phyloP scores from a whole-genome alignment of 1,140 invertebrate genomes.

The Euborellia annulipes region DNA sequence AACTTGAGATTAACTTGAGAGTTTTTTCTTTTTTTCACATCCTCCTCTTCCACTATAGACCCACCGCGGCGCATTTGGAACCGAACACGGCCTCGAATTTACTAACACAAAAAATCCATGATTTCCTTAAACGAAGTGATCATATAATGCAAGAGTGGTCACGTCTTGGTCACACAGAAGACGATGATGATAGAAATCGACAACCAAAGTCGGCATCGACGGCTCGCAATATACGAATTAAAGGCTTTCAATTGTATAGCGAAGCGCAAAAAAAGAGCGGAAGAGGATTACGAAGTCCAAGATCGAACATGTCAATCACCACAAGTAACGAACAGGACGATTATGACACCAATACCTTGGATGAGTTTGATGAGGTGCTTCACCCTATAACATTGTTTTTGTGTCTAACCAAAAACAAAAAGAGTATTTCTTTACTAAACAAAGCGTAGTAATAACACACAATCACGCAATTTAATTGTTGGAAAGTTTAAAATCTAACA shows the following conservation, averaged over 20 bases:
- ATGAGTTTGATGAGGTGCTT: constrained; percentile 41
- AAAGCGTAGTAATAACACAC: too few species aligned
- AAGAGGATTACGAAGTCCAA: constrained; percentile 16
- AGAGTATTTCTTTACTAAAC: too few species aligned
- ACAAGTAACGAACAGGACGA: neutral
- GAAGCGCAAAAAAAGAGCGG: constrained; percentile 31
- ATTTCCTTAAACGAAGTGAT: constrained; percentile 64
- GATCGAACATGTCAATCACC: constrained; percentile 2
- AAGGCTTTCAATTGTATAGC: constrained; percentile 55
- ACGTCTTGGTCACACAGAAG: constrained; percentile 39
- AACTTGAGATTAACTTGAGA: too few species aligned
- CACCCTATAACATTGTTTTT: too few species aligned
- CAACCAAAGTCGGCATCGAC: neutral
- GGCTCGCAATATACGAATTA: constrained; percentile 56
- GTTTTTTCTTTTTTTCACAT: too few species aligned
- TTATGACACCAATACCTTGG: constrained; percentile 31
- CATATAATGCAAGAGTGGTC: constrained; percentile 75
- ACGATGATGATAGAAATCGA: constrained; percentile 18
- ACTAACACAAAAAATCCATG: constrained; percentile 54
- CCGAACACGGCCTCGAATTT: constrained; percentile 55
- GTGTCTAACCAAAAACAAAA: too few species aligned
- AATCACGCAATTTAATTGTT: too few species aligned
- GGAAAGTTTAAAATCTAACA: too few species aligned
- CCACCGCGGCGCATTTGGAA: constrained; percentile 54
- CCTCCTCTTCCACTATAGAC: constrained; percentile 30